Evolutionary conservation across 2,113 vertebrate species (phyloP), one percentile per base, ranked within the genome.

Genomic region (Poeciliopsis occidentalis): DNA sequence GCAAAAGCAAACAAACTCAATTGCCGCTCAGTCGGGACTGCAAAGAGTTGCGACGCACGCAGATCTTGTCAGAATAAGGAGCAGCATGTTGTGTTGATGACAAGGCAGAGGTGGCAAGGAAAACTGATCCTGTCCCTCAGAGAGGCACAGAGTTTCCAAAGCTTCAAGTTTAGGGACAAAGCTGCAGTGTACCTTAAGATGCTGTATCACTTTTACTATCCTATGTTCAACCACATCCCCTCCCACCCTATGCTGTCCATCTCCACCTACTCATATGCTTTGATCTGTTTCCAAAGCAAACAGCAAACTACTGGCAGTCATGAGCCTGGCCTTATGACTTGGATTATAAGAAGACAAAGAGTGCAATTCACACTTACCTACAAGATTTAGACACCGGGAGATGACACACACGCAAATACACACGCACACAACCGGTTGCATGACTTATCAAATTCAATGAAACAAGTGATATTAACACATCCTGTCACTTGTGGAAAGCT

Each of bases 221-320:
- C 80, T 84, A 82, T 64, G 67, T 73, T 44, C 89, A 91, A 71
- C 78, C 78, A 78, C 75, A 80, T 86, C 85, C 76, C 82, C 76
- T 75, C 85, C 67, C 80, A 88, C 92, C 78, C 79, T 34, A 71
- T 62, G 70, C 77, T 69, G 64, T 72, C 83, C 87, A 88, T 86
- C 81, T 76, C 87, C 75, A 83, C 85, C 88, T 89, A 76, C 73
- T 62, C 79, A 44, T 10, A 2, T 1, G 77, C 93, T 96, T 94
- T 96, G 95, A 95, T 93, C 92, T 64, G 5, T 64, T 84, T 94
- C 95, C 95, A 96, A 95, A 77, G 91, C 89, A 95, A 97, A 96
- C 89, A 94, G 27, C 37, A 82, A 87, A 82, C 90, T 61, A 39
- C 78, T 79, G 89, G 90, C 94, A 80, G 88, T 78, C 77, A 8